Evolutionary conservation across 2,888 invertebrate genomes (phyloP), one percentile per base, ranked within the genome.

Genomic region (Petrolisthes manimaculis): DNA sequence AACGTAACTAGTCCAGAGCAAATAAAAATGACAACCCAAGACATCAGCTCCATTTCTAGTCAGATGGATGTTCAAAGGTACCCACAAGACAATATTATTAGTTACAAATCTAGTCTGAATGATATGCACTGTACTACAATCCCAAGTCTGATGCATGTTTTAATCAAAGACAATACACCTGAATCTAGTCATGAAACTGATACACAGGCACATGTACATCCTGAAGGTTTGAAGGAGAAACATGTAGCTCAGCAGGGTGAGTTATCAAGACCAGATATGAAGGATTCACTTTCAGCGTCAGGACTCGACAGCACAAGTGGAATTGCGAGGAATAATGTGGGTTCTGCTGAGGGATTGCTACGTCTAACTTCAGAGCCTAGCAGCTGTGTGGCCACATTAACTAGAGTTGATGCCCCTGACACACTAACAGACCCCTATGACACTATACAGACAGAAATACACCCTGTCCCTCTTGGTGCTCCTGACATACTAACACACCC

Each of bases 381-480:
- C 77, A 77, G 37, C 77, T 51, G 51, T 77, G 86, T 82, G 77
- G 86, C 75, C 74, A n/a, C 86, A 82, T 77, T 86, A 86, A 86
- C 71, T 18, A 82, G 24, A 75, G 55, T 77, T 86, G 86, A 86
- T 67, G 75, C 55, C 75, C 14, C 86, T 77, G 67, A 74, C 81
- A 71, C 86, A 86, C 86, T 86, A 86, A 86, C 86, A 81, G 37
- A 54, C 67, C 86, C 78, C 56, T 81, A 81, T 51, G 56, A 69
- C 71, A 51, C 74, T 74, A 53, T 55, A 56, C 81, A 81, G 81
- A 80, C 55, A 74, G 61, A 75, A 81, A 56, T 18, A 61, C 67
- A 9, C 67, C 9, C 67, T 61, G 67, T 61, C 67, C 9, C 67
- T 14, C 18, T 18, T 14, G 1, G 18, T 61, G 18, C 67, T 18